Percentiles rank a stretch among this genome's conserved stretches.
Conservation (phyloP, 2,888 invertebrate species). For the Ectemnius cavifrons region DNA sequence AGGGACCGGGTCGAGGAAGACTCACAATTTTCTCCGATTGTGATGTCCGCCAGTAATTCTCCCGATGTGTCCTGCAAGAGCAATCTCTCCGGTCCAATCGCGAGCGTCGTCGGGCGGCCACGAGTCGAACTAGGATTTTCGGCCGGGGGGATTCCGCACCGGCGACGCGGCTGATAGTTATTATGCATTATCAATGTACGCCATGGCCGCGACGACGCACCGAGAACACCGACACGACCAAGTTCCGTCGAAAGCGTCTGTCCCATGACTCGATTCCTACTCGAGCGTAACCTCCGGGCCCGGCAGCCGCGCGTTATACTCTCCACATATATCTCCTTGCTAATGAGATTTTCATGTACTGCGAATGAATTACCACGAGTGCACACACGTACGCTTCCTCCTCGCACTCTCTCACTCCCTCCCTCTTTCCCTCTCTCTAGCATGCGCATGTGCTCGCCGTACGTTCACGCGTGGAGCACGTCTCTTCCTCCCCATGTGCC, state of each 20-base stretch:
- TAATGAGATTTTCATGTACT: constrained; percentile 69
- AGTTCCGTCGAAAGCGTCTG: constrained; percentile 59
- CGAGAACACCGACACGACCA: constrained; percentile 61
- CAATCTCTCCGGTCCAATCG: too few species aligned
- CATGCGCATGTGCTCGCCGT: neutral
- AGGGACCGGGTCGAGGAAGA: neutral
- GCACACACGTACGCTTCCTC: constrained; percentile 27
- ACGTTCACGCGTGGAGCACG: too few species aligned
- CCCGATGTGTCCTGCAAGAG: too few species aligned
- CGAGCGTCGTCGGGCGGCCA: too few species aligned
- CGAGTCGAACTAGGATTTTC: too few species aligned
- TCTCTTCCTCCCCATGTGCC: constrained; percentile 1
- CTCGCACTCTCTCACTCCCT: too few species aligned
- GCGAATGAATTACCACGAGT: constrained; percentile 61
- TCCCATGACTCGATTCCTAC: constrained; percentile 59
- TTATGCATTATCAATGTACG: constrained; percentile 60
- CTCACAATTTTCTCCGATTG: too few species aligned
- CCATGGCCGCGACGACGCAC: constrained; percentile 52
- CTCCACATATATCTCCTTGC: constrained; percentile 47
- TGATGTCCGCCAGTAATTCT: too few species aligned
- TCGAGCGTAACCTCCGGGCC: constrained; percentile 56
- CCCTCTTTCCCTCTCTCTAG: too few species aligned
- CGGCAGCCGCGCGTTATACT: too few species aligned
- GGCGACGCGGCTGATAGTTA: constrained; percentile 39
- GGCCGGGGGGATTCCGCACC: neutral